A percentile compares a stretch with the other conserved stretches of the same genome.
Evolutionary conservation across 2,888 invertebrate genomes (phyloP).

Genomic region (Sinopyrophorus schimmeli): DNA sequence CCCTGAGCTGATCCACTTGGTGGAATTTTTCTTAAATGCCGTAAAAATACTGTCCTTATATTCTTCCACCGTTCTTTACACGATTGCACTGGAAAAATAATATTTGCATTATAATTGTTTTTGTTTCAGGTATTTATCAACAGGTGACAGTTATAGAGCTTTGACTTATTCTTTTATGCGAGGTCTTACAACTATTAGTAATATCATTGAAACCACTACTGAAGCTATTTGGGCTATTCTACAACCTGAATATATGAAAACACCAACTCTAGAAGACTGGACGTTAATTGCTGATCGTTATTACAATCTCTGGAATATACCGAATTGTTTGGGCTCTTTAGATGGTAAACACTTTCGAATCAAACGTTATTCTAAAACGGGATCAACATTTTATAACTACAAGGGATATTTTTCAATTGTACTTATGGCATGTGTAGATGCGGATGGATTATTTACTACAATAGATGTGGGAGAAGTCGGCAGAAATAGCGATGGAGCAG

Average conservation of each 20-base stretch:
- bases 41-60: conserved; percentile 9
- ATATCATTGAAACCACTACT: conserved; percentile 9
- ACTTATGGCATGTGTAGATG: conserved; percentile 17
- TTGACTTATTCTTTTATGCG: conserved; percentile 4
- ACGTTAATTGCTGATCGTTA: conserved; percentile 20
- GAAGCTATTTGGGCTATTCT: conserved; percentile 10
- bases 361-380: conserved; percentile 2
- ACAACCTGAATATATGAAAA: conserved; percentile 14
- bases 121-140: conserved; percentile 9
- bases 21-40: conserved; percentile 2
- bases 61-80: conserved; percentile 8
- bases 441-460: conserved; percentile 30
- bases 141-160: conserved; percentile 5
- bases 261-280: conserved; percentile 25
- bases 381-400: conserved; percentile 19
- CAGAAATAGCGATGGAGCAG: conserved; percentile 36
- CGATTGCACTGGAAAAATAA: conserved; percentile 6
- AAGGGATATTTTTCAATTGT: conserved; percentile 18
- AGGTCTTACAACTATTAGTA: conserved; percentile 2
- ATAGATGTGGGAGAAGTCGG: conserved; percentile 36
- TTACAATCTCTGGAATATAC: conserved; percentile 29
- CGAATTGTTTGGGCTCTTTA: conserved; percentile 26
- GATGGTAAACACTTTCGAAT: conserved; percentile 35
- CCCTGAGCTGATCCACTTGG: conserved; percentile 4
- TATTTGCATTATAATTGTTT: too few species aligned